These are phyloP conservation scores for Tetragnatha montana DNA, from an alignment of 2,888 invertebrate species.

Conservation along the genomic window DNA sequence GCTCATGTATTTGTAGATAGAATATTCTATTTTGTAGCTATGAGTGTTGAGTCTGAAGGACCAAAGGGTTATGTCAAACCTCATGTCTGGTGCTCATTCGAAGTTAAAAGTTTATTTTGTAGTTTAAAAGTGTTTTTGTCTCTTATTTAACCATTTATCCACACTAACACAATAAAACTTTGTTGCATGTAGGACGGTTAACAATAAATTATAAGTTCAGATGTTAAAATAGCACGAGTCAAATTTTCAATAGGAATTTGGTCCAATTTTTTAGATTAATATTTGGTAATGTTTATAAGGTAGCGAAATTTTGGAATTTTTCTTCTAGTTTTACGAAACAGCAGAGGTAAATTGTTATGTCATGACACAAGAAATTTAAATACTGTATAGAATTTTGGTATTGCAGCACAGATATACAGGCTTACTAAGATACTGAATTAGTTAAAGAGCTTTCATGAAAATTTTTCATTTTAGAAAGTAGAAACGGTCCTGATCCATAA, in stretches of 20 bases:
- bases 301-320: no score
- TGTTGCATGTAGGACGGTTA: neutral
- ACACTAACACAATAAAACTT: neutral
- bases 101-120: slow-evolving; percentile 70
- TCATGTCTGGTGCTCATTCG: slow-evolving; percentile 70
- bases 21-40: slow-evolving; percentile 67
- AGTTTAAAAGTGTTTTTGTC: slow-evolving; percentile 60
- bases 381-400: no score
- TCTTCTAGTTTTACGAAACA: no score
- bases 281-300: neutral
- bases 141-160: slow-evolving; percentile 21
- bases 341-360: no score
- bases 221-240: neutral
- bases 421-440: no score
- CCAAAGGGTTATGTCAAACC: slow-evolving; percentile 68
- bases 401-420: no score
- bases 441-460: no score
- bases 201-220: neutral
- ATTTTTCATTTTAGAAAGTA: no score
- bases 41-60: slow-evolving; percentile 69
- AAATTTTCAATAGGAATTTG: neutral
- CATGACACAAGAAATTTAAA: no score
- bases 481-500: no score
- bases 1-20: slow-evolving; percentile 59
- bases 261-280: neutral